A percentile compares a stretch with the other conserved stretches of the same genome.
These are phyloP conservation scores for Dendrophyllia cribrosa DNA, from an alignment of 64 coral and sea anemone genomes.

Conservation along the genomic window DNA sequence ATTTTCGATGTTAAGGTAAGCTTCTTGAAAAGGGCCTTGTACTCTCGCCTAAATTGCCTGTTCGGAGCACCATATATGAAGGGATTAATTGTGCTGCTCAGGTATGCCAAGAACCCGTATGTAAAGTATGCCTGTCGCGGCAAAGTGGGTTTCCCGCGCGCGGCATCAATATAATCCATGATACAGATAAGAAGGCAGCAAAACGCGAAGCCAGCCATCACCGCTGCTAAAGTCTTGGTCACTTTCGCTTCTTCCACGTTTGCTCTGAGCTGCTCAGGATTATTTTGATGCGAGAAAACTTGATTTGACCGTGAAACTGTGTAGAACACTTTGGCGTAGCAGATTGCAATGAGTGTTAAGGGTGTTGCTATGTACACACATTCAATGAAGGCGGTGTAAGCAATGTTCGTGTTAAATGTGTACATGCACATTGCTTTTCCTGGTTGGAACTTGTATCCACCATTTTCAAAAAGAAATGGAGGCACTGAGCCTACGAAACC, in stretches of 20 bases:
- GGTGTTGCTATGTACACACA: constrained; percentile 54
- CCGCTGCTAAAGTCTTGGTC: constrained; percentile 61
- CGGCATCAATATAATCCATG: constrained; percentile 52
- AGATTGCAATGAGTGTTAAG: constrained; percentile 34
- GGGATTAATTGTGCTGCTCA: constrained; percentile 70
- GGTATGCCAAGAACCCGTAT: constrained; percentile 55
- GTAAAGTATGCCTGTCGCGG: constrained; percentile 60
- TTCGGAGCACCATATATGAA: constrained; percentile 67
- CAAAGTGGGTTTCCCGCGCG: constrained; percentile 35
- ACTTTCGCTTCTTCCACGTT: constrained; percentile 69
- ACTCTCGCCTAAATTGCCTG: constrained; percentile 66
- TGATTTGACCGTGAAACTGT: constrained; percentile 11
- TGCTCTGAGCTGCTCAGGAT: not conserved
- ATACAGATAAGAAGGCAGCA: constrained; percentile 69
- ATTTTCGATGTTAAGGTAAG: too few species aligned
- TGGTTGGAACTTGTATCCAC: constrained; percentile 39
- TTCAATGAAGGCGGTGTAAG: constrained; percentile 57
- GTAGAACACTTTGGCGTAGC: constrained; percentile 54
- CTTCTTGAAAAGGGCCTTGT: not conserved
- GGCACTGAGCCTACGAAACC: constrained; percentile 36
- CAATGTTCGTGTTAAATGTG: constrained; percentile 32
- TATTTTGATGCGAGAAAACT: constrained; percentile 21
- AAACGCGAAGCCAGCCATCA: constrained; percentile 54
- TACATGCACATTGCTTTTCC: constrained; percentile 69
- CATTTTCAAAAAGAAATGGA: constrained; percentile 36